Base-by-base conservation (phyloP, 2,888 invertebrate genomes). In the Dermolepida albohirtum region DNA sequence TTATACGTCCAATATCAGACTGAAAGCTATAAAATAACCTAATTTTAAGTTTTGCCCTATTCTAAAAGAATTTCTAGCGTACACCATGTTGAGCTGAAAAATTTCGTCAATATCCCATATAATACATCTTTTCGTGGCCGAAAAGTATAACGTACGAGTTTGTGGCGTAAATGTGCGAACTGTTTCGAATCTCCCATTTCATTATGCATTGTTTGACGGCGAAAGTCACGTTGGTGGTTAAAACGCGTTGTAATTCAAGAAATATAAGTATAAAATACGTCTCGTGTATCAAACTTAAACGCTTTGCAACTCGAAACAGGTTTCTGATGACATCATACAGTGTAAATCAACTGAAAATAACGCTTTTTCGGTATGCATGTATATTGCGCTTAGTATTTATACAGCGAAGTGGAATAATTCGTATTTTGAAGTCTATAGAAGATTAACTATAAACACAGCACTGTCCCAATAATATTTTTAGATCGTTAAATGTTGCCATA, bases 291-390 rank as follows among this genome's bases (percentile, higher is more conserved):
- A 66, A 66, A 55, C 55, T 57, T 57, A 66, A 66, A 52, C 40
- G 66, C 22, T 43, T 52, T 51, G 64, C 52, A 52, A 66, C 57
- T 41, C 52, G 65, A 34, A 65, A 65, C 65, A 54, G 57, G 66
- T 66, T 66, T 49, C 39, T 29, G 66, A 66, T 66, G 66, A 66
- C 55, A 66, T 66, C 66, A 66, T 66, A 66, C 55, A 11, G 50
- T 14, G 49, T 57, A 66, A 57, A 64, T 43, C 51, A 12, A 29
- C 44, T 59, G 29, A 59, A 47, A 44, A 44, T 57, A 59, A 44
- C 14, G 44, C 29, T 44, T 59, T 59, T 16, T 59, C 41, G 34
- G 57, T 44, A 27, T 57, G 22, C 43, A 22, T 39, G 17, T 44
- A 43, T 17, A 22, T 27, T 27, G 11, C 22, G 10, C 43, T 57